These are phyloP conservation scores for Sarcophaga caerulescens DNA, from an alignment of 2,888 invertebrate genomes.

Conservation along the genomic window DNA sequence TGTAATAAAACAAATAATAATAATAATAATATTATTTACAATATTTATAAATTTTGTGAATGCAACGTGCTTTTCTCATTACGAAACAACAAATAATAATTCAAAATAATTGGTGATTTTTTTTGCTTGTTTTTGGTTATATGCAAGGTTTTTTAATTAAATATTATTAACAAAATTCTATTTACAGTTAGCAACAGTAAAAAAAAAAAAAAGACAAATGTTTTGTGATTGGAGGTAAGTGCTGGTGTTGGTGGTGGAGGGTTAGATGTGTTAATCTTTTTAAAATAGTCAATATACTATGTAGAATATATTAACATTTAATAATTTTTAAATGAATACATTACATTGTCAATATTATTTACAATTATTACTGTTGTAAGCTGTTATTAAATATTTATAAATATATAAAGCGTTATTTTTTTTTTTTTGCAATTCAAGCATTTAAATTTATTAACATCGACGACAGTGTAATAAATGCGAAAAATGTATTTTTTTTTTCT, in stretches of 20 bases:
- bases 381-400: not conserved
- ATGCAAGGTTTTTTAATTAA: constrained; percentile 34
- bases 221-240: not conserved
- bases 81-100: constrained; percentile 40
- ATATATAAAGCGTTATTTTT: not conserved
- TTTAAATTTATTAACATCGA: not conserved
- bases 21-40: constrained; percentile 25
- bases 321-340: not conserved
- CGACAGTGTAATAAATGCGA: not conserved
- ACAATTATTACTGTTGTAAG: too few relatives aligned
- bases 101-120: constrained; percentile 68
- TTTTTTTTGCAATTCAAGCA: too few relatives aligned
- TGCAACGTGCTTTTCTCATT: constrained; percentile 56
- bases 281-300: constrained; percentile 1
- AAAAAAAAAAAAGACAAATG: constrained; percentile 30
- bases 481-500: not conserved
- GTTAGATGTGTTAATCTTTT: not conserved
- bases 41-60: not conserved
- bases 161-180: constrained; percentile 57
- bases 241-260: not conserved
- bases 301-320: constrained; percentile 29
- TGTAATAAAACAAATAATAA: not conserved
- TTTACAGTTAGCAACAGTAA: not conserved
- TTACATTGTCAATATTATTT: too few relatives aligned
- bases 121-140: constrained; percentile 8